Evolutionary conservation across 2,797 vertebrate species (phyloP).

Genomic region (Coregonus suidteri): DNA sequence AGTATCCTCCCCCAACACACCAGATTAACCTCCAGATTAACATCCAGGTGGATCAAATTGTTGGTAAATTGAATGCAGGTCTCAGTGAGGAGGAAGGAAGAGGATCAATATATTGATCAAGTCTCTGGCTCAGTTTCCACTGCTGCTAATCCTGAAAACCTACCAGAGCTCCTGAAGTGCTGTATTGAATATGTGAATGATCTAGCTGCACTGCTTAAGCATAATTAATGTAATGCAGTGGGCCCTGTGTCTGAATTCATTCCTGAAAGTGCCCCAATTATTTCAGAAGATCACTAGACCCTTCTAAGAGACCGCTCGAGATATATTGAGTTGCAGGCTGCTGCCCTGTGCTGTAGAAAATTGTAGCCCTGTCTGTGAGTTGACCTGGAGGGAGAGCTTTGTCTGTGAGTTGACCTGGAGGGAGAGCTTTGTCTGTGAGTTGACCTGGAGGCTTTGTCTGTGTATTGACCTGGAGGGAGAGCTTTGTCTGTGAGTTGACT

Average conservation of each 20-base stretch:
- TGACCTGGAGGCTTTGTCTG: too few species aligned
- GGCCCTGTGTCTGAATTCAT: slow-evolving; percentile 47
- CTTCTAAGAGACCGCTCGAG: slow-evolving; percentile 22
- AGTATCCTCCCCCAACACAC: slow-evolving; percentile 46
- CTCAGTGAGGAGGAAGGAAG: slow-evolving; percentile 54
- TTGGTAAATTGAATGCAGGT: slow-evolving; percentile 76
- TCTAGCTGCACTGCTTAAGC: slow-evolving; percentile 64
- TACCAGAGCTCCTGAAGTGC: slow-evolving; percentile 71
- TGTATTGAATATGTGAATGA: slow-evolving; percentile 75
- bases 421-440: neutral
- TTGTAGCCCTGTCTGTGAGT: neutral
- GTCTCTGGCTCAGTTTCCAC: slow-evolving; percentile 58
- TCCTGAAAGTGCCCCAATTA: slow-evolving; percentile 36
- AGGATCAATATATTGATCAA: slow-evolving; percentile 75
- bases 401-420: neutral
- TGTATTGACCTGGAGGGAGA: too few species aligned
- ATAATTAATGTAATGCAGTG: slow-evolving; percentile 72
- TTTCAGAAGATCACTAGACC: slow-evolving; percentile 52
- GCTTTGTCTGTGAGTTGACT: too few species aligned
- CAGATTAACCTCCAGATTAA: slow-evolving; percentile 65
- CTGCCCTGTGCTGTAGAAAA: slow-evolving; percentile 13
- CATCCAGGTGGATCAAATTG: slow-evolving; percentile 75
- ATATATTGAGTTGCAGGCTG: slow-evolving; percentile 46
- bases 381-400: slow-evolving; percentile 11
- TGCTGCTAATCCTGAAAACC: slow-evolving; percentile 80